Conservation (phyloP, 2,888 invertebrate genomes). For the Petrolisthes cinctipes region DNA sequence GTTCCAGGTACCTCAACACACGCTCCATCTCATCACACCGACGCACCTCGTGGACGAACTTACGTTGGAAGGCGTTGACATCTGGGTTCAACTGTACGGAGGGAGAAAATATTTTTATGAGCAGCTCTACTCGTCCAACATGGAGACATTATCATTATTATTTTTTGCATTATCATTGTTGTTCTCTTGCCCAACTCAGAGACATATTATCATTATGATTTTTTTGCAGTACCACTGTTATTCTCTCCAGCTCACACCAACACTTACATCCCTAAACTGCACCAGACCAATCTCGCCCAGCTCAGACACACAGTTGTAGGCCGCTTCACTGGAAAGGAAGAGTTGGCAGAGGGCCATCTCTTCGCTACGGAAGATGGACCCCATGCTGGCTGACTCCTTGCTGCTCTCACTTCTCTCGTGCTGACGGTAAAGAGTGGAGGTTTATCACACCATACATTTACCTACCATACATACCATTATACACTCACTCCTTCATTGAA, state of each 20-base stretch:
- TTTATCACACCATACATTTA: too few species aligned
- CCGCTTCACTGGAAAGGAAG: slow-evolving; percentile 95
- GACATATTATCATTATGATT: too few species aligned
- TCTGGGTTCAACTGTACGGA: slow-evolving; percentile 81
- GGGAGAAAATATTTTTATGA: too few species aligned
- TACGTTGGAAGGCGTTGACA: slow-evolving; percentile 90
- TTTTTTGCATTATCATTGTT: too few species aligned
- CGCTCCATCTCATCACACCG: slow-evolving; percentile 93
- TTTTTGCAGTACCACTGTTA: background rate
- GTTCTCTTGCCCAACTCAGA: background rate
- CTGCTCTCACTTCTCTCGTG: background rate
- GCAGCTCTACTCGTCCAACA: too few species aligned
- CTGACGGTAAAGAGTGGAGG: background rate
- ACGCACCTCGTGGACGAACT: slow-evolving; percentile 90
- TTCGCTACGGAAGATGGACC: slow-evolving; percentile 83
- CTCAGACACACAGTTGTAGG: slow-evolving; percentile 93
- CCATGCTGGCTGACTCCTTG: slow-evolving; percentile 41
- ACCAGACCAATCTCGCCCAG: slow-evolving; percentile 93
- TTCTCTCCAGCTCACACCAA: background rate
- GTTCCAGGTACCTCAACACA: slow-evolving; percentile 86
- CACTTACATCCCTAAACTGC: slow-evolving; percentile 94
- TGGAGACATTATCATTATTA: background rate
- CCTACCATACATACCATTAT: too few species aligned
- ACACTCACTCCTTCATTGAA: too few species aligned
- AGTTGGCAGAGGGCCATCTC: slow-evolving; percentile 93